A percentile compares a stretch with the other conserved stretches of the same genome.
Conservation (phyloP, 2,797 vertebrate genomes). For the Ctenosaura bakeri region DNA sequence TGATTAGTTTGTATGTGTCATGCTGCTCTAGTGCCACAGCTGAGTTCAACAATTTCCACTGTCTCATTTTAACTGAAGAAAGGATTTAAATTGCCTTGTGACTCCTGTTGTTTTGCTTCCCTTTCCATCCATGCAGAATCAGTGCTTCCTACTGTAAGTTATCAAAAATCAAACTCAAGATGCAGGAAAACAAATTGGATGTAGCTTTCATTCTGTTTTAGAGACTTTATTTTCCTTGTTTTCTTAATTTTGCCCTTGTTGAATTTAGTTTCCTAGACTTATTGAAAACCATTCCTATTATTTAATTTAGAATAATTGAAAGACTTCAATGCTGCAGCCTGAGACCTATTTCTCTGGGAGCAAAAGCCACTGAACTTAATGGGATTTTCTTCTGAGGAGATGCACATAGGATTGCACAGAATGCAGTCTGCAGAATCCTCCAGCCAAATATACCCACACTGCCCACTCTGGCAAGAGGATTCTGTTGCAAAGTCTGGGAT, state of each 20-base stretch:
- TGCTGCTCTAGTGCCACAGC: conserved; percentile 37
- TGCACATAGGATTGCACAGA: not conserved
- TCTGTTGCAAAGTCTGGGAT: not conserved
- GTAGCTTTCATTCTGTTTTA: conserved; percentile 46
- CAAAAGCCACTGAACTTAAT: not conserved
- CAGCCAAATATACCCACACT: too few species aligned
- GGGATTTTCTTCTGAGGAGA: not conserved
- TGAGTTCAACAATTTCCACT: conserved; percentile 47
- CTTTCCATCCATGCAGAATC: conserved; percentile 33
- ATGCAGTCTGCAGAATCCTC: too few species aligned
- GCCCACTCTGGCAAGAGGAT: too few species aligned
- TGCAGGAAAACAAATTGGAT: conserved; percentile 53
- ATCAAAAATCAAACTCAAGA: conserved; percentile 53
- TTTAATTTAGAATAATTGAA: conserved; percentile 49
- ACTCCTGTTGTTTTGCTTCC: conserved; percentile 45
- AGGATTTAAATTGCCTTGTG: conserved; percentile 54
- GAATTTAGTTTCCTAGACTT: not conserved
- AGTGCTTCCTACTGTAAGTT: conserved; percentile 32
- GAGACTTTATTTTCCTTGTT: conserved; percentile 37
- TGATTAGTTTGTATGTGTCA: conserved; percentile 35
- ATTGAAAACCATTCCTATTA: conserved; percentile 30
- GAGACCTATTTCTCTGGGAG: not conserved
- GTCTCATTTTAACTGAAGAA: conserved; percentile 50
- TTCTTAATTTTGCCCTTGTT: conserved; percentile 47
- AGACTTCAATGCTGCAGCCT: conserved; percentile 24